These are phyloP conservation scores for Caenorhabditis auriculariae DNA, from an alignment of 2,888 invertebrate genomes.

Conservation along the genomic window DNA sequence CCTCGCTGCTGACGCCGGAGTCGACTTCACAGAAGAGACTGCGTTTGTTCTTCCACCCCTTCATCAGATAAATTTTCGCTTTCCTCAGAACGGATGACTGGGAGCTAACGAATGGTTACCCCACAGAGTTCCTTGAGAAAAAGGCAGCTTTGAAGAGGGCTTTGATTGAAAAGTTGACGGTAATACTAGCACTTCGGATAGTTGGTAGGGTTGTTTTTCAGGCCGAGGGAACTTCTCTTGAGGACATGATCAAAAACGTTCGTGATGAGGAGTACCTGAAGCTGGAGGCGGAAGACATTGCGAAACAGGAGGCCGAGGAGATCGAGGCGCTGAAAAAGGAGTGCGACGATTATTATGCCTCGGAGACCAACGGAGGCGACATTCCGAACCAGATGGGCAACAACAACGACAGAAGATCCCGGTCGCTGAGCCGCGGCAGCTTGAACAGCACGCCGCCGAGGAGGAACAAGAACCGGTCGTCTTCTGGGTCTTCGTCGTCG, in stretches of 20 bases:
- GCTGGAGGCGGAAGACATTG: slow-evolving; percentile 15
- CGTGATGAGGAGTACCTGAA: slow-evolving; percentile 13
- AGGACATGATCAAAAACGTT: slow-evolving; percentile 42
- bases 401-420: not conserved
- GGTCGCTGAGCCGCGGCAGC: not conserved
- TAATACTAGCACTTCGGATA: slow-evolving; percentile 1
- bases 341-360: slow-evolving; percentile 1
- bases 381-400: not conserved
- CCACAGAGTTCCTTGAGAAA: slow-evolving; percentile 83
- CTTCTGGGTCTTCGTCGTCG: not conserved
- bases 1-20: slow-evolving; percentile 73
- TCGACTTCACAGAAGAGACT: slow-evolving; percentile 2
- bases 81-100: slow-evolving; percentile 13
- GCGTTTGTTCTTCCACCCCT: not conserved
- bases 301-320: not conserved
- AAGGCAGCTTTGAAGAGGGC: slow-evolving; percentile 70
- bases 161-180: slow-evolving; percentile 12
- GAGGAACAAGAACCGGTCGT: slow-evolving; percentile 8
- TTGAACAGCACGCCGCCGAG: slow-evolving; percentile 4
- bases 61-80: not conserved
- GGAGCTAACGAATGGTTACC: slow-evolving; percentile 10
- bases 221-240: slow-evolving; percentile 35
- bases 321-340: slow-evolving; percentile 3
- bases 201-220: slow-evolving; percentile 4
- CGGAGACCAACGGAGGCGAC: not conserved